Base-by-base conservation (phyloP, 1,140 invertebrate genomes). In the Leptopilina boulardi region DNA sequence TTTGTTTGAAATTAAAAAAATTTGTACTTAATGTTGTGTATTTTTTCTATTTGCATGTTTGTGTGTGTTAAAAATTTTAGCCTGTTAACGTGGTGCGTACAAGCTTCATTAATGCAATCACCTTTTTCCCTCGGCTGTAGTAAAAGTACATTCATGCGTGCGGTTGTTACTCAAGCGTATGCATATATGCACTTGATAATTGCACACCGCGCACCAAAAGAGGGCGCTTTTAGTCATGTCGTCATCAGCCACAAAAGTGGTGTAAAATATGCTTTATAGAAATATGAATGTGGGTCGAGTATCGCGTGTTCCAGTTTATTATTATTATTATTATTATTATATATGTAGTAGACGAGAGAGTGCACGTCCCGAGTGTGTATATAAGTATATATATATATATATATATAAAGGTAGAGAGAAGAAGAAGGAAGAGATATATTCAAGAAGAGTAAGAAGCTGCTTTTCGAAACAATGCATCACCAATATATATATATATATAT, bases 381-480 rank as follows among this genome's bases (percentile, higher is more conserved):
- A 21, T 42, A 71, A 54, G 42, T 54, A 5, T 3, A 34, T n/a
- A n/a, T n/a, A n/a, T n/a, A n/a, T n/a, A n/a, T n/a, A n/a, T n/a
- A n/a, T n/a, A n/a, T n/a, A n/a, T n/a, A n/a, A n/a, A n/a, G n/a
- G n/a, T n/a, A n/a, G n/a, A n/a, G n/a, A n/a, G n/a, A n/a, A n/a
- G n/a, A n/a, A n/a, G n/a, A n/a, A n/a, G n/a, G n/a, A n/a, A n/a
- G n/a, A n/a, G n/a, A n/a, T n/a, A 70, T 3, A 41, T 26, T 10
- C 19, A 75, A 47, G 66, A 66, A 66, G 54, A 75, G 26, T 66
- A 80, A 70, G 75, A 72, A 77, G 79, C 74, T 44, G 59, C 75
- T 78, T 73, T 72, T 71, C 19, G 70, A 77, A 80, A 84, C 82
- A 84, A 85, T 85, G 77, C 84, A 66, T 74, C 74, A 56, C 73